phyloP scores from a whole-genome alignment of 2,888 invertebrate genomes.

The Baccha elongata region DNA sequence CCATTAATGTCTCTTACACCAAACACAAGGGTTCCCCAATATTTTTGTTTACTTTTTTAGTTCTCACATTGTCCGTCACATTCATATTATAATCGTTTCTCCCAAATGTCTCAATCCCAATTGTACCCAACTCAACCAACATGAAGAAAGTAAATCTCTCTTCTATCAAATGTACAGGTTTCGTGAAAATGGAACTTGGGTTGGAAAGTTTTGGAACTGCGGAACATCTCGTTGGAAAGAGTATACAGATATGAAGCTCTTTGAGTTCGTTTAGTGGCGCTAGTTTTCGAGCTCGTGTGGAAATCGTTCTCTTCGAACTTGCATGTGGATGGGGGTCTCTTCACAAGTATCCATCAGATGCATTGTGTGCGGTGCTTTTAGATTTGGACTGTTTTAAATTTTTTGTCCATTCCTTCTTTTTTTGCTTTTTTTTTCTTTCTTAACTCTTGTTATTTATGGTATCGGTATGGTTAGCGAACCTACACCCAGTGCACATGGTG shows the following conservation, averaged over 20 bases:
- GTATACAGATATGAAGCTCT: background rate
- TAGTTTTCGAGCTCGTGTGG: background rate
- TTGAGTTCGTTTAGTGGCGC: constrained; percentile 13
- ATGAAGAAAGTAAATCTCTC: background rate
- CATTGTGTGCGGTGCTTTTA: constrained; percentile 39
- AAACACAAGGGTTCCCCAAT: constrained; percentile 3
- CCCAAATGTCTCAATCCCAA: background rate
- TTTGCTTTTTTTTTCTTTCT: constrained; percentile 23
- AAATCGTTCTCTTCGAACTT: background rate
- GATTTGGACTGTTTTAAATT: constrained; percentile 35
- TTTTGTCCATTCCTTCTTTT: constrained; percentile 26
- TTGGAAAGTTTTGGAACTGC: background rate
- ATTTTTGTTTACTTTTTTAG: constrained; percentile 50
- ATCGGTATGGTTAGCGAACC: background rate
- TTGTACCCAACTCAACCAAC: background rate
- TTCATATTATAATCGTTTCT: no score
- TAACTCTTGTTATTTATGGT: constrained; percentile 13
- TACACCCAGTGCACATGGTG: constrained; percentile 65
- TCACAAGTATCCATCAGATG: background rate
- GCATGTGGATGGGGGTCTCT: background rate
- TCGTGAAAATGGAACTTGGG: background rate
- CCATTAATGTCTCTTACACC: constrained; percentile 29
- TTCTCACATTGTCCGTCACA: constrained; percentile 16
- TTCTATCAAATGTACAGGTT: no score
- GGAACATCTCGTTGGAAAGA: background rate